Evolutionary conservation across 1,140 invertebrate species (phyloP), one percentile per base, ranked within the genome.

Genomic region (Halyomorpha halys): DNA sequence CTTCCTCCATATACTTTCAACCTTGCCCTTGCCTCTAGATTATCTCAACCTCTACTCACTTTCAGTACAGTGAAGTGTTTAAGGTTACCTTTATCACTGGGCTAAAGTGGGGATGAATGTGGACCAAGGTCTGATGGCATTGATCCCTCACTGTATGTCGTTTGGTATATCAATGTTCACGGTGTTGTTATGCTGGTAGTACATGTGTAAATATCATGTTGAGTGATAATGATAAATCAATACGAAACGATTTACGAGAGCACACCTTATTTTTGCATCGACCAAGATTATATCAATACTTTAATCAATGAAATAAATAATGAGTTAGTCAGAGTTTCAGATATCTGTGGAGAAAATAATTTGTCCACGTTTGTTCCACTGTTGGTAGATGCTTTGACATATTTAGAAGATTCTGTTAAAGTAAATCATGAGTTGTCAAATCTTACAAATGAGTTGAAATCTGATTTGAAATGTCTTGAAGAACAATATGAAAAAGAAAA

Each of bases 401-500:
- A 44, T 39, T n/a, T 66, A 18, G 60, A 63, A 53, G 61, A 66
- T n/a, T 34, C n/a, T 44, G 18, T 53, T 15, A 21, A 13, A 25
- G 16, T 53, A 5, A 23, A 59, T 27, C 14, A 60, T 30, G 65
- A 66, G 16, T 21, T 66, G 1, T 16, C 21, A 18, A 27, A 45
- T 14, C n/a, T 18, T 21, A 27, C 27, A 34, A 39, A 63, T 27
- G 54, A 60, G 16, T 16, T 61, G 6, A 59, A 63, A 30, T 51
- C n/a, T 45, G 65, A 66, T 39, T 44, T 63, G 9, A 63, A 61
- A 53, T 62, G 19, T 27, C 39, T 66, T 8, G 65, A 66, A 30
- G 18, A 51, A 44, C 61, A 66, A 23, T 63, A 49, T 45, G 62
- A 63, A 39, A 66, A 66, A 60, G 61, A 66, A 45, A 66, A 60